These are phyloP conservation scores for Neomorphus geoffroyi DNA, from an alignment of 2,797 vertebrate genomes.

Conservation along the genomic window DNA sequence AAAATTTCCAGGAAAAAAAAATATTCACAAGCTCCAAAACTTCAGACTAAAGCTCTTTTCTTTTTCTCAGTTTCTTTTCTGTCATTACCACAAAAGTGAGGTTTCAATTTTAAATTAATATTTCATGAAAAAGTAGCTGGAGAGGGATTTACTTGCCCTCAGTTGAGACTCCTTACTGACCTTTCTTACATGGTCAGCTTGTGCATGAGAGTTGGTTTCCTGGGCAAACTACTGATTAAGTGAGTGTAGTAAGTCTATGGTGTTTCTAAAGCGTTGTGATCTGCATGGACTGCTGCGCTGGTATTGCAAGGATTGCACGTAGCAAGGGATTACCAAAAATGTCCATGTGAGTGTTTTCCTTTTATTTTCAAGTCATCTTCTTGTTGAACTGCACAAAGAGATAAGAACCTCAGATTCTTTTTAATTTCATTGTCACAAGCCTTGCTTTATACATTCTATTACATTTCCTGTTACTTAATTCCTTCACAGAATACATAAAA, in stretches of 20 bases:
- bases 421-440: background rate
- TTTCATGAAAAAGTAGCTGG: background rate
- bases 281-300: background rate
- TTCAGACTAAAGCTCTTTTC: background rate
- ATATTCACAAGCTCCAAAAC: background rate
- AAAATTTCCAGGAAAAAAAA: background rate
- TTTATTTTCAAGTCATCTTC: background rate
- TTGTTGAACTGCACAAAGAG: background rate
- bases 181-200: background rate
- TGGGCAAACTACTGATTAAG: background rate
- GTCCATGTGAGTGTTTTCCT: background rate
- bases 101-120: background rate
- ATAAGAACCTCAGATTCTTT: background rate
- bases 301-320: background rate
- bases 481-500: background rate
- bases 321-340: background rate
- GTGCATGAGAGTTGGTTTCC: background rate
- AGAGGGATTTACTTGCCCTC: background rate
- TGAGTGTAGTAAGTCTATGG: background rate
- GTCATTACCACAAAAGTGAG: background rate
- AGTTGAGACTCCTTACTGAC: background rate
- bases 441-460: background rate
- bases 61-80: background rate
- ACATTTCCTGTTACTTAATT: background rate
- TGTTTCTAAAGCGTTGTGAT: background rate